Evolutionary conservation across 2,888 invertebrate genomes (phyloP), one percentile per base, ranked within the genome.

Genomic region (Nomada hirtipes): DNA sequence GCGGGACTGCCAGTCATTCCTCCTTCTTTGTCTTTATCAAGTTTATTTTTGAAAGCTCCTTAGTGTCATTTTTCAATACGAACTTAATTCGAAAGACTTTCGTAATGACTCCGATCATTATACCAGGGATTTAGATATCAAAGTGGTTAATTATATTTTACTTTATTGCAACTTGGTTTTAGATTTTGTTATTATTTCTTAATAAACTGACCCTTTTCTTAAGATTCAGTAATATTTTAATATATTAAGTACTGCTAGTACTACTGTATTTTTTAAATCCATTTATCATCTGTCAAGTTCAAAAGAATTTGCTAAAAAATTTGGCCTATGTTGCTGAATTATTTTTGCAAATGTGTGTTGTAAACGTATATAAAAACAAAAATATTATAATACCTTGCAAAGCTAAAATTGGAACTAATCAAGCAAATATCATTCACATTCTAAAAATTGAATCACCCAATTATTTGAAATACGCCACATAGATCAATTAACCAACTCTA

Each of bases 11-110:
- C 83, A 59, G 65, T 61, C 59, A 67, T 74, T 78, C 74, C 76
- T 76, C 67, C 68, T 80, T 81, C 72, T 75, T 59, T 71, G 64
- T 18, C 36, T 20, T 20, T n/a, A n/a, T 55, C 55, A 23, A 23
- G 36, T 74, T 72, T 29, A 64, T 83, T 80, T 88, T 85, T 26
- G 26, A 36, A 36, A 36, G 36, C 57, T 61, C 59, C 70, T 67
- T 61, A 57, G 77, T 82, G 76, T 85, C 82, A 79, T 84, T 85
- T 87, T 89, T 87, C 91, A 88, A 92, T 93, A 89, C 74, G 91
- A 93, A 92, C 93, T 92, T 93, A 91, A 93, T 93, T 91, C 91
- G 90, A 91, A 92, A 92, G 91, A 92, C 89, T 91, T 90, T 92
- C 90, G 90, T 92, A 91, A 91, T 90, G 91, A 89, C 76, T 52